Evolutionary conservation across 2,888 invertebrate genomes (phyloP), one percentile per base, ranked within the genome.

Genomic region (Heliconius ismenius): DNA sequence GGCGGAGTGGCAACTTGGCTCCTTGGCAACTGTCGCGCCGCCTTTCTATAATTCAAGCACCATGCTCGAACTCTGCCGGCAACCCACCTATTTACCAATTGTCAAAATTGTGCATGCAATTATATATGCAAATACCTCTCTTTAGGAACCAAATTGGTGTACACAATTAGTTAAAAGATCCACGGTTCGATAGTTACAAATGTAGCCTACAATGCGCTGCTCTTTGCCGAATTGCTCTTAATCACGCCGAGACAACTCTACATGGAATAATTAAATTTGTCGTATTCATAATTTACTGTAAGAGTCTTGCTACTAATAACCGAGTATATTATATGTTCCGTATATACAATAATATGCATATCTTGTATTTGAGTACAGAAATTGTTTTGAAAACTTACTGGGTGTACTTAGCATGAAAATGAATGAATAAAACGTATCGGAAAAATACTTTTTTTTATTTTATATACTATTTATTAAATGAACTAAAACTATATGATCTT

Each of bases 31-130:
- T 88, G 89, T 88, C 89, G 87, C 85, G 86, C 83, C 85, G 86
- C 87, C 87, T 84, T 86, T 92, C 85, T 91, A 91, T 93, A 91
- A 92, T 92, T 92, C 92, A 92, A 83, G 75, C 76, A 76, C 80
- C 83, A 82, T 82, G 82, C 82, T 83, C 82, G 74, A 79, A 81
- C 80, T 78, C 79, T 73, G 76, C 78, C 75, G 75, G 81, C 77
- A 75, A 76, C 79, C 64, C 76, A 81, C 76, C 77, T 76, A 75
- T 72, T 75, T 73, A 75, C 74, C 74, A 62, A 79, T 81, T 80
- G 78, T 80, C 74, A 75, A 76, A 78, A 76, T 60, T 73, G 77
- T 75, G 74, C 75, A 74, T 79, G 76, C 77, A 74, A 78, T 79
- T 76, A 76, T 79, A 75, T 64, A 70, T 77, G 74, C 68, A 81